Evolutionary conservation across 1,140 invertebrate species (phyloP).

Genomic region (Drosophila paulistorum): DNA sequence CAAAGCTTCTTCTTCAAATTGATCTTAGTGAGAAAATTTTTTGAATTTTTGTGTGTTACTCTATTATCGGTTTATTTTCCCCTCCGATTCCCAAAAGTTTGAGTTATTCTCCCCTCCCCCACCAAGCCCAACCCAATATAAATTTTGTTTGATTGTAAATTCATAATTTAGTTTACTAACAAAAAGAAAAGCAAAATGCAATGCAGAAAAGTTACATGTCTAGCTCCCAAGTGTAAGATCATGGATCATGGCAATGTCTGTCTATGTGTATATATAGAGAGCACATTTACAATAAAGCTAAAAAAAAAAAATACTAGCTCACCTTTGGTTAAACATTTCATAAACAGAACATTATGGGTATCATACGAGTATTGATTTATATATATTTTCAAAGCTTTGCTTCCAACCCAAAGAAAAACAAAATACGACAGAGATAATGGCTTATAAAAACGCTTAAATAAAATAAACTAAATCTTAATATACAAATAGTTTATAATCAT

Average conservation of each 20-base stretch:
- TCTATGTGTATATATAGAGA: neutral
- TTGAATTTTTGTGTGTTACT: slow-evolving; percentile 35
- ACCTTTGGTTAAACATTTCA: neutral
- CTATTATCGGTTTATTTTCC: neutral
- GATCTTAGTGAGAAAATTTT: slow-evolving; percentile 40
- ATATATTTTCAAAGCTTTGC: slow-evolving; percentile 58
- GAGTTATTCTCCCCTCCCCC: neutral
- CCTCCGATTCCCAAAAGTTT: neutral
- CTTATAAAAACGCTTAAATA: slow-evolving; percentile 64
- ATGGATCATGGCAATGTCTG: neutral
- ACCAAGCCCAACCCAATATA: neutral
- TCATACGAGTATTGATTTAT: slow-evolving; percentile 27
- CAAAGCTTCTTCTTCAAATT: slow-evolving; percentile 62
- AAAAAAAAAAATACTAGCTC: neutral
- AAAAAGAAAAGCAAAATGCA: slow-evolving; percentile 3
- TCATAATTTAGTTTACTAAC: slow-evolving; percentile 7
- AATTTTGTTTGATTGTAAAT: neutral
- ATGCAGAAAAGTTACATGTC: slow-evolving; percentile 14
- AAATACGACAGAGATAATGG: slow-evolving; percentile 27
- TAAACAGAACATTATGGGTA: neutral
- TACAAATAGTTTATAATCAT: neutral
- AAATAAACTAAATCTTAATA: slow-evolving; percentile 33
- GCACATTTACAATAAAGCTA: neutral
- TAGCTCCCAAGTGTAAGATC: neutral
- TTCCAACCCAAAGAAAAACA: slow-evolving; percentile 42